Evolutionary conservation across 2,888 invertebrate species (phyloP), one percentile per base, ranked within the genome.

Genomic region (Ichneumoninae sp.): DNA sequence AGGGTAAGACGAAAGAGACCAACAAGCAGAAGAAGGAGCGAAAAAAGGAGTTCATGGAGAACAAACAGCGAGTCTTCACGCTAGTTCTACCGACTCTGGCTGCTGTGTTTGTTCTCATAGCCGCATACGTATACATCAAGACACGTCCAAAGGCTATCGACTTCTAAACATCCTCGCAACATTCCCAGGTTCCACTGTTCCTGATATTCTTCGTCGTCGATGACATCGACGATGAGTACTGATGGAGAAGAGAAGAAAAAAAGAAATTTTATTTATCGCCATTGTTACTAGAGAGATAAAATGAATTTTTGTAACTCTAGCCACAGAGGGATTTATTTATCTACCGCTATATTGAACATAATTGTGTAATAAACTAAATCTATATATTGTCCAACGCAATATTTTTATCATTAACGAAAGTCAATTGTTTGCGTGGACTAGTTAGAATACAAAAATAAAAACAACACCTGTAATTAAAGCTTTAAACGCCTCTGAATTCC

Each of bases 21-120:
- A 96, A 96, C 13, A 96, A 96, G 92, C 97, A 98, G 93, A 97
- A 97, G 92, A 96, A 96, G 90, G 97, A 97, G 91, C 96, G 98
- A 50, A 97, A 97, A 94, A 96, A 97, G 93, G 98, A 98, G 87
- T 98, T 97, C 90, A 94, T 96, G 8, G 96, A 96, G 93, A 96
- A 96, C 91, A 96, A 97, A 90, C 96, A 96, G 91, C 96, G 97
- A 91, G 95, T 97, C n/a, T 96, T 96, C 91, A 97, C 97, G 1
- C 94, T 97, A 82, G 98, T 96, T 83, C 93, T 97, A 88, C 98
- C 97, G 6, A 96, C 96, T 77, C 91, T 97, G 85, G 96, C 95
- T 69, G 96, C 96, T 40, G 94, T 97, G 86, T 96, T 96, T 88
- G 91, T 97, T 75, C 94, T 97, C 75, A 96, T 98, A 88, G 95